Evolutionary conservation across 2,113 vertebrate species (phyloP).

Genomic region (Nothobranchius furzeri): DNA sequence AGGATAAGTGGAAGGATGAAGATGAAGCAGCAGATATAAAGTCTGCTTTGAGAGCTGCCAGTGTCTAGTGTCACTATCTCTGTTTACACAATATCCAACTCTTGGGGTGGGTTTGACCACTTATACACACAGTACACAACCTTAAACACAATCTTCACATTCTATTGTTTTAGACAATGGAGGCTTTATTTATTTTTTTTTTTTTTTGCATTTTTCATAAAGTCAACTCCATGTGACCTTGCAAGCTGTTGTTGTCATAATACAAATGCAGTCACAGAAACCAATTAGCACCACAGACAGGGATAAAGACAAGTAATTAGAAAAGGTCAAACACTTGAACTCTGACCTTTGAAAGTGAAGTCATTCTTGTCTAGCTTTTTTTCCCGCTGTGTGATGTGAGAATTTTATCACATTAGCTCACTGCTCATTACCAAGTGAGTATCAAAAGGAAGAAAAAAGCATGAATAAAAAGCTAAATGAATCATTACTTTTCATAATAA

Average conservation of each 20-base stretch:
- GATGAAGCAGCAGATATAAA: constrained; percentile 19
- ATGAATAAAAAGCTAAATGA: neutral
- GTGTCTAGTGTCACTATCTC: constrained; percentile 19
- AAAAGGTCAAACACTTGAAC: constrained; percentile 13
- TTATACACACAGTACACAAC: constrained; percentile 12
- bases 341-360: no score
- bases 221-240: neutral
- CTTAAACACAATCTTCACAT: neutral
- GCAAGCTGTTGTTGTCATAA: neutral
- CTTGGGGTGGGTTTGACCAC: constrained; percentile 9
- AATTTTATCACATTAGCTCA: neutral
- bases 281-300: neutral
- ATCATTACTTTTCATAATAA: neutral
- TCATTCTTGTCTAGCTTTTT: neutral
- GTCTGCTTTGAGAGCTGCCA: constrained; percentile 11
- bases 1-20: neutral
- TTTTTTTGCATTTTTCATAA: neutral
- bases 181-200: neutral
- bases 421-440: neutral
- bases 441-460: neutral
- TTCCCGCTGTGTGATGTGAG: neutral
- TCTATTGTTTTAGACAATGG: neutral
- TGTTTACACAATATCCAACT: constrained; percentile 10
- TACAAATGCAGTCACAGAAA: neutral
- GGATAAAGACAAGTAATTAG: neutral